Percentiles rank a stretch among this genome's conserved stretches.
Conservation (phyloP, 1,140 invertebrate species). For the Scaptomyza hsui region DNA sequence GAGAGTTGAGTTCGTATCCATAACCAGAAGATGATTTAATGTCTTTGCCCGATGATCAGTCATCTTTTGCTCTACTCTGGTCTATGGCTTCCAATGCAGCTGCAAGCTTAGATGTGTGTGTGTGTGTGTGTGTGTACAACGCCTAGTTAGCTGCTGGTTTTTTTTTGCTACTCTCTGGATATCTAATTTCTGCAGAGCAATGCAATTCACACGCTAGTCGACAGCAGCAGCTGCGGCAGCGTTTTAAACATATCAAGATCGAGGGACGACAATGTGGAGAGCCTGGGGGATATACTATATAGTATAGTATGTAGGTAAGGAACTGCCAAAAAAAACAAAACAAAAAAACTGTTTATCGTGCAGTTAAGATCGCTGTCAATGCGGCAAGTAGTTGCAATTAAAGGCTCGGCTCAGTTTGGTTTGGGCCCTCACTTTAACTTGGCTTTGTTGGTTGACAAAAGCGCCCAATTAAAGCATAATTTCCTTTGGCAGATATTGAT, state of each 20-base stretch:
- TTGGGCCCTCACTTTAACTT: background rate
- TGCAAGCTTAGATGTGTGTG: background rate
- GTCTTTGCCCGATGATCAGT: slow-evolving; percentile 70
- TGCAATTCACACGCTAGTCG: slow-evolving; percentile 50
- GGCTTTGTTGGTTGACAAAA: slow-evolving; percentile 48
- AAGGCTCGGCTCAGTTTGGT: slow-evolving; percentile 28
- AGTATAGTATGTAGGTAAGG: background rate
- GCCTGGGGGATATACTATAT: background rate
- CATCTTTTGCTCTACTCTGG: slow-evolving; percentile 33
- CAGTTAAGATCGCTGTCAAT: slow-evolving; percentile 39
- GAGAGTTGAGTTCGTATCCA: slow-evolving; percentile 22
- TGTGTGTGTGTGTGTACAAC: slow-evolving; percentile 24
- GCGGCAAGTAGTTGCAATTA: slow-evolving; percentile 45
- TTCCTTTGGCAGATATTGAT: slow-evolving; percentile 37
- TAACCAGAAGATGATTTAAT: slow-evolving; percentile 65
- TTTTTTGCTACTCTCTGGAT: slow-evolving; percentile 15
- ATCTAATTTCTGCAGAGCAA: slow-evolving; percentile 60
- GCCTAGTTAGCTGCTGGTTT: slow-evolving; percentile 33
- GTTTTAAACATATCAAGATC: slow-evolving; percentile 47
- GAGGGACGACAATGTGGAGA: slow-evolving; percentile 9
- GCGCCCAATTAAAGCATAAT: slow-evolving; percentile 67
- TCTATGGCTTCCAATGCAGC: slow-evolving; percentile 40
- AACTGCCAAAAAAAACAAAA: slow-evolving; percentile 48
- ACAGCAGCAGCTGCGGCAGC: background rate
- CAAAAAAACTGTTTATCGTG: slow-evolving; percentile 60